Evolutionary conservation across 1,140 invertebrate species (phyloP), one percentile per base, ranked within the genome.

Genomic region (Atopsyche davidsoni): DNA sequence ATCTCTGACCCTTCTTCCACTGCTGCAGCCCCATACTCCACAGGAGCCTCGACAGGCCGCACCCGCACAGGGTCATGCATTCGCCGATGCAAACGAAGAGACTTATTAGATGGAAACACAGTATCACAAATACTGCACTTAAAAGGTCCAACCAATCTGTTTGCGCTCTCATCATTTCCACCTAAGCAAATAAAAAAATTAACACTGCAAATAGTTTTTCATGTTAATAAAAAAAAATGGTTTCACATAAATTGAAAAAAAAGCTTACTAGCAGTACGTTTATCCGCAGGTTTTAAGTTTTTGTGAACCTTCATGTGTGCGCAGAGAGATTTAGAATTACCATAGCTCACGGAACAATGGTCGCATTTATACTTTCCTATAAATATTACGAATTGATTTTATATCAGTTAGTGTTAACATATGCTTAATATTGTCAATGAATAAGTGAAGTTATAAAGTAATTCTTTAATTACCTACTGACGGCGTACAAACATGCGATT

Each of bases 11-110:
- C 61, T 6, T 63, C 14, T 59, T 47, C 21, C 43, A 32, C 21
- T 45, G 45, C 13, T 2, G 21, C 38, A 3, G 18, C 58, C 14
- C 40, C 16, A 13, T 59, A 63, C 35, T 59, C 65, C 42, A 65
- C 62, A 4, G 68, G 68, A 4, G 63, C 63, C 9, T 67, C 64
- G 57, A 71, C 66, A 4, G 64, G 66, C 3, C 68, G 64, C 18
- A 60, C 46, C 46, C 67, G 79, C 1, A 83, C 64, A 1, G 79
- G 79, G 17, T 78, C 78, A 55, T 87, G 85, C 76, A 87, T 86
- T 38, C 81, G 71, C 53, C 76, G 78, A 61, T 87, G 84, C 18
- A 86, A 64, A 55, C 79, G 72, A n/a, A 83, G 61, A 24, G 79
- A 81, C 65, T 85, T 86, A 38, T 79, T 79, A 0, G 80, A 78